Conservation (phyloP, 1,140 invertebrate species). For the Conus betulinus region DNA sequence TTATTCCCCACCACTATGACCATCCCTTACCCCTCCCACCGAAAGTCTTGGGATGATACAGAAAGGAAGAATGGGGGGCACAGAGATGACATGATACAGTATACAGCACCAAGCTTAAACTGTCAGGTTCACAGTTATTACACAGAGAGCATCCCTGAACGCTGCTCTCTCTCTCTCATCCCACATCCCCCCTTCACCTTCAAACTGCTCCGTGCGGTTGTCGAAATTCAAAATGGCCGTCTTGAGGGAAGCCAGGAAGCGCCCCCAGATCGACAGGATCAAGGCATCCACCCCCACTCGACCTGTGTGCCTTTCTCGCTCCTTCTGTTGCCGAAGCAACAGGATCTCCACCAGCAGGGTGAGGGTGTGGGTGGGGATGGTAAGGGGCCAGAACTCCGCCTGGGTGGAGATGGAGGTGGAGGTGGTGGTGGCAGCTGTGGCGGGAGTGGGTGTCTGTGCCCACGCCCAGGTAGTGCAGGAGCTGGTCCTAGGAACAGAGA, state of each 20-base stretch:
- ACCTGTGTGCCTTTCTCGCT: conserved; percentile 78
- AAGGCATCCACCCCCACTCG: conserved; percentile 81
- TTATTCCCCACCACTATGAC: no score
- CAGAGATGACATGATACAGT: no score
- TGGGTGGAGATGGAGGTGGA: not conserved
- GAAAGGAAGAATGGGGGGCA: not conserved
- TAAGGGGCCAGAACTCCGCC: conserved; percentile 83
- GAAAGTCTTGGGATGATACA: not conserved
- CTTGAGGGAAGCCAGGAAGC: conserved; percentile 89
- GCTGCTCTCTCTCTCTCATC: not conserved
- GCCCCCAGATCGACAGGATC: conserved; percentile 92
- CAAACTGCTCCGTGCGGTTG: conserved; percentile 62
- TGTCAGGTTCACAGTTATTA: no score
- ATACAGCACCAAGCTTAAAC: no score
- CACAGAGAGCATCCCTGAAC: not conserved
- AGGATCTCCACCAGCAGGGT: conserved; percentile 86
- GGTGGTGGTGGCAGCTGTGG: not conserved
- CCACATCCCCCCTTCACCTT: conserved; percentile 55
- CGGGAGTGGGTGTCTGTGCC: conserved; percentile 81
- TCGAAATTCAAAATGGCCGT: conserved; percentile 81
- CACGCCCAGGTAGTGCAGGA: conserved; percentile 86
- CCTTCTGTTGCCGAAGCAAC: conserved; percentile 87
- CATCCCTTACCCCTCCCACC: no score
- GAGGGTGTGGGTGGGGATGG: conserved; percentile 90
- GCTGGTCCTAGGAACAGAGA: conserved; percentile 79